phyloP scores from a whole-genome alignment of 1,140 invertebrate genomes.

The Orius insidiosus region DNA sequence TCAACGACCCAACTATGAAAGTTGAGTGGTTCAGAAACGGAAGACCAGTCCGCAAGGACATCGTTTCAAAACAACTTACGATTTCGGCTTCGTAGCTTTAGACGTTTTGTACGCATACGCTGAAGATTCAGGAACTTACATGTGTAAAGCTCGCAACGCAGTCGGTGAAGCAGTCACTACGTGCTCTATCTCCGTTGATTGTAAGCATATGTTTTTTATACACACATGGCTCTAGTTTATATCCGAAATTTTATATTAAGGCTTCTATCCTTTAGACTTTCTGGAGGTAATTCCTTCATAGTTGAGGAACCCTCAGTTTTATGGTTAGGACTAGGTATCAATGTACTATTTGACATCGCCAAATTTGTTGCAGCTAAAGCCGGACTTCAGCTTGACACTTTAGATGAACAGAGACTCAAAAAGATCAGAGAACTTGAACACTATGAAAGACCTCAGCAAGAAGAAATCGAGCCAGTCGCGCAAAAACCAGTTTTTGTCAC shows the following conservation, averaged over 20 bases:
- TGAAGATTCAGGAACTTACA: slow-evolving; percentile 88
- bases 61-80: slow-evolving; percentile 81
- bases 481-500: slow-evolving; percentile 76
- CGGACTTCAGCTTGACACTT: slow-evolving; percentile 66
- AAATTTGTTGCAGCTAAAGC: slow-evolving; percentile 43
- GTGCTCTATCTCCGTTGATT: slow-evolving; percentile 64
- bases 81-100: slow-evolving; percentile 88
- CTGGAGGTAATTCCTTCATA: too few relatives aligned
- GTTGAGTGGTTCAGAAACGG: slow-evolving; percentile 94
- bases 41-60: slow-evolving; percentile 68
- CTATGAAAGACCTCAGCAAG: slow-evolving; percentile 52
- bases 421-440: slow-evolving; percentile 80
- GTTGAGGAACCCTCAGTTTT: too few relatives aligned
- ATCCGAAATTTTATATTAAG: too few relatives aligned
- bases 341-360: too few relatives aligned
- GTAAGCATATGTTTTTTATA: slow-evolving; percentile 30
- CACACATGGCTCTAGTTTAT: neutral
- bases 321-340: too few relatives aligned
- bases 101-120: slow-evolving; percentile 92
- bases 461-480: slow-evolving; percentile 56
- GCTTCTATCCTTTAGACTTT: too few relatives aligned
- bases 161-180: slow-evolving; percentile 85
- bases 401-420: slow-evolving; percentile 71
- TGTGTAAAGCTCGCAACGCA: slow-evolving; percentile 82
- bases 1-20: slow-evolving; percentile 86